Base-by-base conservation (phyloP, 2,888 invertebrate species). In the Drosophila leonis region DNA sequence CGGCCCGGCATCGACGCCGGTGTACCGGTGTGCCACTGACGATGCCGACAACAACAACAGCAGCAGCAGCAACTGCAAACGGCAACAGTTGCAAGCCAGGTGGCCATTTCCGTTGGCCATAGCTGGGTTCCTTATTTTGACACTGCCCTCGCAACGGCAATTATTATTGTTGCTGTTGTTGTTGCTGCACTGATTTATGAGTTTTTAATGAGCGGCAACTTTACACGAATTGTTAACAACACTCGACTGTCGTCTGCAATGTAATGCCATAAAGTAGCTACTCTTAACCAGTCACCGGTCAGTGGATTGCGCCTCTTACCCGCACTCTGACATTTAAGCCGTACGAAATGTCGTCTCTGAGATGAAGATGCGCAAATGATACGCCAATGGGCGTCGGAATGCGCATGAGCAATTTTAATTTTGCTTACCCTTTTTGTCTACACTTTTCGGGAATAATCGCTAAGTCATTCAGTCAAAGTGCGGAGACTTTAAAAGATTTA, bases 171-270 rank as follows among this genome's bases (percentile, higher is more conserved):
- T 52, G 67, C 39, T 60, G 72, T 39, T 56, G 52, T 24, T 57
- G 54, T 44, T 67, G 55, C 31, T 75, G 51, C 76, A 66, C 78
- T 88, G 88, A 88, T 88, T 90, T 90, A 88, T 90, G 90, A 80
- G 78, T 71, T 88, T 89, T 88, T 90, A 88, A 88, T 88, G 86
- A 90, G 88, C 83, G 83, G 88, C 88, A 84, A 84, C 80, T 82
- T 89, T 84, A 87, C 87, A 87, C 80, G 82, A 84, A 89, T 80
- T 89, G 90, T 85, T 89, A 89, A 85, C 90, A 89, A 87, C 82
- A 65, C 67, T 63, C 44, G 46, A 37, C 66, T 55, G 64, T 78
- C 65, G 65, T 44, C 72, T 64, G 62, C 66, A 59, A 67, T 74
- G 75, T 61, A 68, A 63, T 72, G 60, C 62, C 57, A 76, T 76